phyloP scores from a whole-genome alignment of 2,797 vertebrate genomes.

The Paedocypris micromegethes region DNA sequence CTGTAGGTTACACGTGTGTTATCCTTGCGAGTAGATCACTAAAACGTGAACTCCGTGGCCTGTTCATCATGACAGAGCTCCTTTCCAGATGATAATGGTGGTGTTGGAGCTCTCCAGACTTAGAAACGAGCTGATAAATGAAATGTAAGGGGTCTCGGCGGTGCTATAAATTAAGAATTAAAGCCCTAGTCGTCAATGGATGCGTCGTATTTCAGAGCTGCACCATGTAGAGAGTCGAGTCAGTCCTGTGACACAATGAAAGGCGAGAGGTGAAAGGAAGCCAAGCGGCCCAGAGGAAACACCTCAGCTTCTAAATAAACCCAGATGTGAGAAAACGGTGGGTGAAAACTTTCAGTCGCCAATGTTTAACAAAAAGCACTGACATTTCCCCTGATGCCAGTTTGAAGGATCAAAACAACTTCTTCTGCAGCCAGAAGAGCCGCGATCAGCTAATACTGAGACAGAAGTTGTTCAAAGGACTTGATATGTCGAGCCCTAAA shows the following conservation, averaged over 20 bases:
- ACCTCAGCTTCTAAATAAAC: conserved; percentile 50
- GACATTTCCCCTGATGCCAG: no score
- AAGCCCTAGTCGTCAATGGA: conserved; percentile 21
- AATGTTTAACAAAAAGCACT: no score
- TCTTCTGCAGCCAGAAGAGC: no score
- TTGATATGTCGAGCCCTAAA: no score
- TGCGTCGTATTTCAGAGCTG: conserved; percentile 37
- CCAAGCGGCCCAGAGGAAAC: conserved; percentile 33
- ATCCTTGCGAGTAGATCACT: conserved; percentile 18
- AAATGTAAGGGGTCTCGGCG: conserved; percentile 28
- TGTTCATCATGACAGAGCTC: conserved; percentile 29
- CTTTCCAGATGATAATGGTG: conserved; percentile 18
- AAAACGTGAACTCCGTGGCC: conserved; percentile 23
- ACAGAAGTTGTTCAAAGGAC: no score
- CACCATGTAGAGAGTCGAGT: conserved; percentile 25
- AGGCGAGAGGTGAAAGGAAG: conserved; percentile 38
- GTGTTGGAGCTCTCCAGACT: conserved; percentile 22
- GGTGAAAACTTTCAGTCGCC: conserved; percentile 1
- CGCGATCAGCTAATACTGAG: no score
- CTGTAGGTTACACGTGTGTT: conserved; percentile 19
- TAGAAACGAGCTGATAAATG: conserved; percentile 43
- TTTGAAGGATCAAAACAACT: no score
- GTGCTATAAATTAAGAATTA: conserved; percentile 36
- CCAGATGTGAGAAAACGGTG: conserved; percentile 57
- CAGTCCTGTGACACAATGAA: conserved; percentile 1